Percentiles rank a stretch among this genome's conserved stretches.
phyloP scores from a whole-genome alignment of 1,140 invertebrate genomes.

The Nephotettix cincticeps region DNA sequence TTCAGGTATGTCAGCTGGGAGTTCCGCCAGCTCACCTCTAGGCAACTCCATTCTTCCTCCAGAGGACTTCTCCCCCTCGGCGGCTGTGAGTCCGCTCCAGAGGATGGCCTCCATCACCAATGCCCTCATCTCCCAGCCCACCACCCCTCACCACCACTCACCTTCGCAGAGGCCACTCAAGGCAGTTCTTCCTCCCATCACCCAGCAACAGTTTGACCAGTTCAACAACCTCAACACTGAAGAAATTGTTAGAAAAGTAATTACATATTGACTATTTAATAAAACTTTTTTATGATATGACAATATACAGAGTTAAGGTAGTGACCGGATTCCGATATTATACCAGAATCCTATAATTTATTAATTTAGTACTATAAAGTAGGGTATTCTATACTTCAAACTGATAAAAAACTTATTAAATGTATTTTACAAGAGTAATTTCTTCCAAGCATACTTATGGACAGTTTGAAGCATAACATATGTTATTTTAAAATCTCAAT shows the following conservation, averaged over 20 bases:
- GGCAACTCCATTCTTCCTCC: slow-evolving; percentile 81
- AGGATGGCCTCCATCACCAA: slow-evolving; percentile 98
- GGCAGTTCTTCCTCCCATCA: slow-evolving; percentile 95
- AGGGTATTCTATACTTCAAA: too few species aligned
- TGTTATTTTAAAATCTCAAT: too few species aligned
- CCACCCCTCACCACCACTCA: slow-evolving; percentile 77
- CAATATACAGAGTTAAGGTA: too few species aligned
- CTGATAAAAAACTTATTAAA: too few species aligned
- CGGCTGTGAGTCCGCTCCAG: slow-evolving; percentile 88
- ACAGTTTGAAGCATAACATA: too few species aligned
- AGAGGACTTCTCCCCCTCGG: slow-evolving; percentile 73
- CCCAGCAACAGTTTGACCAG: slow-evolving; percentile 98
- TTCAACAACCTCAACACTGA: slow-evolving; percentile 98
- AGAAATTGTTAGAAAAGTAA: slow-evolving; percentile 92
- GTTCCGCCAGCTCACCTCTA: slow-evolving; percentile 62
- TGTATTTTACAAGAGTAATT: too few species aligned
- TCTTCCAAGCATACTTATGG: too few species aligned
- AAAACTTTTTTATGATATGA: too few species aligned
- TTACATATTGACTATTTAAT: too few species aligned
- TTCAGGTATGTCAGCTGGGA: slow-evolving; percentile 48
- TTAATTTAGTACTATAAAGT: too few species aligned
- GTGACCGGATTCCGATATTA: too few species aligned
- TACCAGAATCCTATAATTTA: too few species aligned
- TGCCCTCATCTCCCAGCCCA: slow-evolving; percentile 89
- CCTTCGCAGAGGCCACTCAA: slow-evolving; percentile 85